These are phyloP conservation scores for Ephestia elutella DNA, from an alignment of 1,140 invertebrate genomes.

Conservation along the genomic window DNA sequence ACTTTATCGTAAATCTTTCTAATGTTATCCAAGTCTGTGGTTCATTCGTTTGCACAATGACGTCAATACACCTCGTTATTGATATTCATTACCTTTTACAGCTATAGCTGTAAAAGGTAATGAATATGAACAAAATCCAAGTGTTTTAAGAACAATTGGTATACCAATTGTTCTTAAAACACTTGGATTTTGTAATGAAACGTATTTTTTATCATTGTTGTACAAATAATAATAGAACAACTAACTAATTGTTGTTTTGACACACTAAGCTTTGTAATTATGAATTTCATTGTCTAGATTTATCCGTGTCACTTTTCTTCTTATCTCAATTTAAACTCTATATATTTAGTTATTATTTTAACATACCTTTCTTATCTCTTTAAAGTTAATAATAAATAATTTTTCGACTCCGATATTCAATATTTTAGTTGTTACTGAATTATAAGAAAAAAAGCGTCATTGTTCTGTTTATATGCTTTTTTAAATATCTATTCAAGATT, in stretches of 20 bases:
- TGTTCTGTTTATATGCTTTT: not conserved
- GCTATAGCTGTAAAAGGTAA: not conserved
- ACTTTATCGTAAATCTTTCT: not conserved
- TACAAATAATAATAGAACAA: not conserved
- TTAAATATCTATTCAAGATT: not conserved
- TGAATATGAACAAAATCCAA: not conserved
- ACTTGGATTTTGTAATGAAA: not conserved
- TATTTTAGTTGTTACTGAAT: too few relatives aligned
- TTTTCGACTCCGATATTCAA: too few relatives aligned
- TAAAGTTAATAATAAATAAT: too few relatives aligned
- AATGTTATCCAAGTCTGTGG: not conserved
- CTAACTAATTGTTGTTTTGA: not conserved
- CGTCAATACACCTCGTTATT: not conserved
- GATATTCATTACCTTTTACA: not conserved
- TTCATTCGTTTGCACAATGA: not conserved
- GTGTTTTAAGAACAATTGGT: not conserved
- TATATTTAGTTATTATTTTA: too few relatives aligned
- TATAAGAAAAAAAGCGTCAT: too few relatives aligned
- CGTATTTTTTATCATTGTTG: not conserved
- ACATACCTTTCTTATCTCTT: too few relatives aligned
- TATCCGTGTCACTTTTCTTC: too few relatives aligned
- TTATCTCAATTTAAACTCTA: not conserved
- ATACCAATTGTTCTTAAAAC: not conserved
- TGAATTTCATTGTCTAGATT: too few relatives aligned
- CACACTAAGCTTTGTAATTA: too few relatives aligned